Evolutionary conservation across 2,113 vertebrate species (phyloP).

Genomic region (Lepus europaeus): DNA sequence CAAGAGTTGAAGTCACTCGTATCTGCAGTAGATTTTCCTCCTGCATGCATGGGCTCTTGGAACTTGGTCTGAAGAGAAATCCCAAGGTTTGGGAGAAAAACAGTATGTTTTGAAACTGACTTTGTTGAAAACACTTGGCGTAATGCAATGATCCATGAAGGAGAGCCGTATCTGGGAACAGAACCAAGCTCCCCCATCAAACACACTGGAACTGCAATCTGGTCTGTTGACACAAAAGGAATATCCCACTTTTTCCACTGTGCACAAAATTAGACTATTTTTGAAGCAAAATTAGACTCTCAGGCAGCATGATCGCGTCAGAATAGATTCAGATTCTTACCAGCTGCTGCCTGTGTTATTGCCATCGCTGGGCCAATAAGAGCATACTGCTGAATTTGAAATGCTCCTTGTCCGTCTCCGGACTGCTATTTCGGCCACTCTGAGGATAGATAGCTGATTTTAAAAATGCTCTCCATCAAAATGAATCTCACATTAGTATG

Average conservation of each 20-base stretch:
- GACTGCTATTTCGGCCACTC: slow-evolving; percentile 80
- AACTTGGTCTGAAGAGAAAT: slow-evolving; percentile 59
- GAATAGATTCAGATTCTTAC: slow-evolving; percentile 80
- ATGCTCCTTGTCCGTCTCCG: slow-evolving; percentile 81
- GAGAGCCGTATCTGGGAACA: slow-evolving; percentile 80
- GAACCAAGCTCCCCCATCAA: slow-evolving; percentile 82
- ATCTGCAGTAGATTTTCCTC: not conserved
- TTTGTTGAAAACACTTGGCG: slow-evolving; percentile 77
- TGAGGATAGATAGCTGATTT: slow-evolving; percentile 81
- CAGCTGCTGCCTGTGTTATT: slow-evolving; percentile 80
- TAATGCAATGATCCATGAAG: slow-evolving; percentile 83
- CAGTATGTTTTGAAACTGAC: slow-evolving; percentile 73
- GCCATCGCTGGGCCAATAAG: slow-evolving; percentile 82
- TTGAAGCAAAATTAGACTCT: slow-evolving; percentile 82
- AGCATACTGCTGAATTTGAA: slow-evolving; percentile 81
- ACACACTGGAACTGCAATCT: slow-evolving; percentile 83
- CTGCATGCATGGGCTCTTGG: not conserved
- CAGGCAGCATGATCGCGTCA: slow-evolving; percentile 82
- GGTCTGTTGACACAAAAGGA: slow-evolving; percentile 82
- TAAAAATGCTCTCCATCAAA: slow-evolving; percentile 76
- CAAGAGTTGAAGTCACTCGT: not conserved
- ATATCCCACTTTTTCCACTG: slow-evolving; percentile 82
- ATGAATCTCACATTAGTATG: slow-evolving; percentile 79
- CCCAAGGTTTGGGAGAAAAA: slow-evolving; percentile 67
- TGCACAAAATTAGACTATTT: slow-evolving; percentile 83